Evolutionary conservation across 2,113 vertebrate genomes (phyloP).

Genomic region (Ochotona curzoniae): DNA sequence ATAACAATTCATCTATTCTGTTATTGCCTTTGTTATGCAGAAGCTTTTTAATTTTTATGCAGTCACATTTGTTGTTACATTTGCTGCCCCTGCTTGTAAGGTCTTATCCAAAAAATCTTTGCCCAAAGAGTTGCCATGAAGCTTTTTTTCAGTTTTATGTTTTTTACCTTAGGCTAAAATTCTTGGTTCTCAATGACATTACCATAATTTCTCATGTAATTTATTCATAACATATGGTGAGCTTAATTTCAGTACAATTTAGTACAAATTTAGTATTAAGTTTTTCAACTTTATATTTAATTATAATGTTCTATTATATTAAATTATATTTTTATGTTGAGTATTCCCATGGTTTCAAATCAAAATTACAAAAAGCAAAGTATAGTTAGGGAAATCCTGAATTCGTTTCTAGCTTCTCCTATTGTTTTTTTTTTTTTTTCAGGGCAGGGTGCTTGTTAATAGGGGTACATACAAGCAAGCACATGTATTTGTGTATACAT

Average conservation of each 20-base stretch:
- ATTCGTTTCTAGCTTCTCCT: background rate
- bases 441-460: too few relatives aligned
- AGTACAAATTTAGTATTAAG: background rate
- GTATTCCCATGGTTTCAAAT: background rate
- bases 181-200: slow-evolving; percentile 36
- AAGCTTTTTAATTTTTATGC: background rate
- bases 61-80: background rate
- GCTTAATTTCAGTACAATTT: slow-evolving; percentile 37
- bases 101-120: background rate
- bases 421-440: background rate
- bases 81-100: background rate
- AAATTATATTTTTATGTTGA: background rate
- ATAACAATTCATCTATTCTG: too few relatives aligned
- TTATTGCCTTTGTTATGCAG: background rate
- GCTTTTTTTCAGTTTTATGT: slow-evolving; percentile 1
- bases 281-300: background rate
- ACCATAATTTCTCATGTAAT: background rate
- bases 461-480: background rate
- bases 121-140: background rate
- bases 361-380: slow-evolving; percentile 8
- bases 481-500: background rate
- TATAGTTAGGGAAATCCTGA: background rate
- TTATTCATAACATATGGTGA: background rate
- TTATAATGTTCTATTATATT: background rate
- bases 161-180: slow-evolving; percentile 8